Conservation (phyloP, 2,113 vertebrate genomes). For the Ophiodon elongatus region DNA sequence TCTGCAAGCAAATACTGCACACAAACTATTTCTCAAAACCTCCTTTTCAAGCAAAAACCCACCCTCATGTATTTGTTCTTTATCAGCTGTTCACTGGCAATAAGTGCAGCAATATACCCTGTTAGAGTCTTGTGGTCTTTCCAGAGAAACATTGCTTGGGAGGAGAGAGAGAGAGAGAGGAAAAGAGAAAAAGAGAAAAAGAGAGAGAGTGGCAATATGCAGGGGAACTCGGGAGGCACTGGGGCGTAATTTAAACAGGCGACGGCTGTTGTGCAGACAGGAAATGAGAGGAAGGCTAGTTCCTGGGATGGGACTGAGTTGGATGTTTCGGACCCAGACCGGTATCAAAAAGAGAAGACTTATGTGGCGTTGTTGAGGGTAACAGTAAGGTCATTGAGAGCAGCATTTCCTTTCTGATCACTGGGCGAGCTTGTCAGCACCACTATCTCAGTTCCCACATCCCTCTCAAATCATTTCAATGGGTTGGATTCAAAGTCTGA, state of each 20-base stretch:
- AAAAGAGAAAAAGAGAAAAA: conserved; percentile 9
- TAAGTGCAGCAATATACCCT: conserved; percentile 87
- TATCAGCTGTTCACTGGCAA: conserved; percentile 75
- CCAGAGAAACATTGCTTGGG: conserved; percentile 49
- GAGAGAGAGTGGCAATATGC: conserved; percentile 83
- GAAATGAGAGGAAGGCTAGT: conserved; percentile 97
- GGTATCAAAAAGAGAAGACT: conserved; percentile 92
- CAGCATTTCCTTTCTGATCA: conserved; percentile 81
- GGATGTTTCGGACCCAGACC: conserved; percentile 94
- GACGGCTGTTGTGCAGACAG: conserved; percentile 95
- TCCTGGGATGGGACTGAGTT: conserved; percentile 95
- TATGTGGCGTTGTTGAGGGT: conserved; percentile 89
- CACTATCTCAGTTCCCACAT: conserved; percentile 83
- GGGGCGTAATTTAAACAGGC: conserved; percentile 98
- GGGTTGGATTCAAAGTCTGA: conserved; percentile 81
- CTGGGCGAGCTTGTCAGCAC: conserved; percentile 68
- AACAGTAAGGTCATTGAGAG: conserved; percentile 99
- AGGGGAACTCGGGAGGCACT: conserved; percentile 72
- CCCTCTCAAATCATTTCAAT: conserved; percentile 81
- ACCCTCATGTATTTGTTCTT: conserved; percentile 35
- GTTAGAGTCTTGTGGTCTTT: conserved; percentile 39
- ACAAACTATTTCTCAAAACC: neutral
- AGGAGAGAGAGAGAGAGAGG: conserved; percentile 30
- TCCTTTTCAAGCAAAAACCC: conserved; percentile 17
- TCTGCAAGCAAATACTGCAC: neutral